Base-by-base conservation (phyloP, 2,113 vertebrate species). In the Zosterops pallidus region DNA sequence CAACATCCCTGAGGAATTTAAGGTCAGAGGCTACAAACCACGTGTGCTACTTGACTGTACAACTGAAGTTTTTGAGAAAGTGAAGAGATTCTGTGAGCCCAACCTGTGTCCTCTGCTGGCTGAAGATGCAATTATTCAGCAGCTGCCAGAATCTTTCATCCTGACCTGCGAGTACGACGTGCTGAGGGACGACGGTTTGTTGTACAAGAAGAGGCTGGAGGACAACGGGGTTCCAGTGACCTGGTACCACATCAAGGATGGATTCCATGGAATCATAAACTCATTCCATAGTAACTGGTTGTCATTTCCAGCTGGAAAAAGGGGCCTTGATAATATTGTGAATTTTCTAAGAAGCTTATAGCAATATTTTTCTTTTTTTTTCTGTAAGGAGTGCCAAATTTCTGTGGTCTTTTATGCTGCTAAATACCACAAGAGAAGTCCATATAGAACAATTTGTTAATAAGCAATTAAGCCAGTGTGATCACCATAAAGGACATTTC, bases 101-200 rank as follows among this genome's bases (percentile, higher is more conserved):
- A 93, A 3, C 2, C 94, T 97, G 57, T 98, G 98, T 2, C 99
- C 98, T 0, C 89, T 99, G 64, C 7, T 99, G 14, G 98, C 96
- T 0, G 97, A 98, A 1, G 97, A 99, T 2, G 37, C 77, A 0
- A 1, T 98, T 2, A 3, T 99, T 52, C 72, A 94, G 0, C 98
- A 79, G 74, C 94, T 98, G 46, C 98, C 98, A 0, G 97, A 97
- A 49, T 78, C 98, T 5, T 98, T 98, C 96, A 93, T 99, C 13
- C 80, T 99, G 91, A 99, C 98, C 64, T 99, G 99, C 0, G 98
- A 99, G 90, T 98, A 98, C 3, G 99, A 99, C 0, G 84, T 98
- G 50, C 83, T 99, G 37, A 92, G 98, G 56, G 99, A 99, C 1
- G 97, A 99, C 3, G 98, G 98, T 2, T 94, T 99, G 57, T 83